Base-by-base conservation (phyloP, 2,888 invertebrate species). In the Polylopha cassiicola region DNA sequence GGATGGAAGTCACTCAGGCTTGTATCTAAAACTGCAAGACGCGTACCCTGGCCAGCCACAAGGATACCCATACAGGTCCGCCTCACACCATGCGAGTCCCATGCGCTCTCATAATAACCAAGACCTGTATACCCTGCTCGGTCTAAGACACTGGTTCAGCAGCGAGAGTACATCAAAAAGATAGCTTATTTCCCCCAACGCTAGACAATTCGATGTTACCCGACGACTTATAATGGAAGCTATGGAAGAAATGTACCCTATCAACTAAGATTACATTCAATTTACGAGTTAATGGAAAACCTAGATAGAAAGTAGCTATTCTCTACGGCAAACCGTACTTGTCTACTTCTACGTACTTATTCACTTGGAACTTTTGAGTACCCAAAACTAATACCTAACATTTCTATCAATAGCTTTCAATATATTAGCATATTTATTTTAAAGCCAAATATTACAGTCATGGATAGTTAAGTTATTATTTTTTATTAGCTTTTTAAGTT, bases 371-470 rank as follows among this genome's bases (percentile, higher is more conserved):
- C 16, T 34, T 36, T 41, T 36, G 30, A 26, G 21, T 41, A n/a
- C 4, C 6, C 17, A 17, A 17, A 4, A 17, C 17, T 5, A 13
- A 10, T 7, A 16, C 24, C 21, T n/a, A 37, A 36, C 31, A 44
- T 47, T 47, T 54, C 61, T 68, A 41, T 62, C 68, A 75, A 77
- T 81, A 76, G 84, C 82, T 80, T 81, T 78, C 80, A 78, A 64
- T 79, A 80, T 79, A 82, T 75, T 72, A 78, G 72, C 73, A 73
- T 81, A 85, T 82, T 84, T 81, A 84, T 85, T 81, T 77, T 73
- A 80, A 84, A 84, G 78, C 85, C 85, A 85, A 85, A 85, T 82
- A 85, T 75, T 81, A 84, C 77, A 85, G 84, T 85, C 85, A 85
- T 85, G 84, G 84, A 84, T 85, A 85, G 75, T 74, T 80, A 71